phyloP scores from a whole-genome alignment of 2,797 vertebrate genomes.

The Phataginus tetradactyla region DNA sequence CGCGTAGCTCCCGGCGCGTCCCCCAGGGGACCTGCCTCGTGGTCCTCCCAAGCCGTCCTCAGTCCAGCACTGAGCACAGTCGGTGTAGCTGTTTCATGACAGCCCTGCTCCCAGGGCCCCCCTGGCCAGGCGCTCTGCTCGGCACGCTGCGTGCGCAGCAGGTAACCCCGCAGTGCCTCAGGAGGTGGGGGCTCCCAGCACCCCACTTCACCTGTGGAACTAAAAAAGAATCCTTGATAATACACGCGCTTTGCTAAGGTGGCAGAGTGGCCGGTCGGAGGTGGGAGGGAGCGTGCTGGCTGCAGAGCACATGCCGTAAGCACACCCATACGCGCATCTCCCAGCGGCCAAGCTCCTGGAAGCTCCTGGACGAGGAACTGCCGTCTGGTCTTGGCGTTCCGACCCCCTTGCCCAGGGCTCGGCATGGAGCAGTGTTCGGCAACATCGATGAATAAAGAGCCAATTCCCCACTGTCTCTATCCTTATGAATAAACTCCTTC shows the following conservation, averaged over 20 bases:
- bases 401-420: not conserved
- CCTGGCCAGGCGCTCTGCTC: too few relatives aligned
- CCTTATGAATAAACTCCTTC: not conserved
- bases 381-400: accelerated
- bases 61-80: accelerated
- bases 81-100: too few relatives aligned
- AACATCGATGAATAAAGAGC: accelerated
- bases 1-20: not conserved
- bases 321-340: not conserved
- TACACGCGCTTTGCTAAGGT: not conserved
- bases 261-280: too few relatives aligned
- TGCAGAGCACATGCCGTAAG: accelerated
- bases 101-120: too few relatives aligned
- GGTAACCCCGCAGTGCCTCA: accelerated
- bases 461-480: accelerated
- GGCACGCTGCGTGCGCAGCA: accelerated
- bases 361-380: too few relatives aligned
- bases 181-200: not conserved
- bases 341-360: not conserved
- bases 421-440: not conserved
- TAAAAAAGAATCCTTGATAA: too few relatives aligned
- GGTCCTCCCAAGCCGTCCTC: not conserved
- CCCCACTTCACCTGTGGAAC: too few relatives aligned
- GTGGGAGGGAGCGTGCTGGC: accelerated
- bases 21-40: too few relatives aligned